Evolutionary conservation across 2,888 invertebrate species (phyloP), one percentile per base, ranked within the genome.

Genomic region (Melanostoma scalare): DNA sequence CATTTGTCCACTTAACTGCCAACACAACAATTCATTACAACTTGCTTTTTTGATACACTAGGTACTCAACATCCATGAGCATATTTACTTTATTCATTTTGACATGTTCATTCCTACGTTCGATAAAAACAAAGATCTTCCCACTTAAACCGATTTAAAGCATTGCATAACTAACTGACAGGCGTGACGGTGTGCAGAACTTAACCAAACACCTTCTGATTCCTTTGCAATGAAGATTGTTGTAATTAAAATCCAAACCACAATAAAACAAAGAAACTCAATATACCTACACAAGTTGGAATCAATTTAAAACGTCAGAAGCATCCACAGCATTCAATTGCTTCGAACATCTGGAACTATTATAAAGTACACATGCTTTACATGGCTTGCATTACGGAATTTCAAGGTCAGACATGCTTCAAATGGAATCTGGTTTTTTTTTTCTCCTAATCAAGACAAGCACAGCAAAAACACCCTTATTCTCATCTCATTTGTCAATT

Each of bases 341-440:
- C 6, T 33, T n/a, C n/a, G 33, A 42, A 31, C 60, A 60, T 44
- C 44, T 44, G 42, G 36, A n/a, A 42, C 0, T 42, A 46, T 60
- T 44, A 3, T 20, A 20, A 44, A 8, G 35, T 33, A 6, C n/a
- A 10, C 31, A 44, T 38, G 33, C 33, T 60, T 60, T 33, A 38
- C 20, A 5, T 35, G 35, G 8, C 6, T 46, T 35, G 4, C 35
- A 20, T 44, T 46, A 46, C 9, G 33, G 4, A 20, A 46, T 35
- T 60, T 46, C 60, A 60, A 46, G 44, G 60, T 35, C 60, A 10
- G 42, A 5, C 30, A 55, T 6, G 30, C 42, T 42, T 42, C n/a
- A 58, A 31, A 42, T 42, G 10, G 30, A 6, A 42, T 20, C 31
- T 42, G 3, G 58, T 42, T 42, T 31, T 42, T 3, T 31, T 1